These are phyloP conservation scores for Lagopus leucura DNA, from an alignment of 2,113 vertebrate species.

Conservation along the genomic window DNA sequence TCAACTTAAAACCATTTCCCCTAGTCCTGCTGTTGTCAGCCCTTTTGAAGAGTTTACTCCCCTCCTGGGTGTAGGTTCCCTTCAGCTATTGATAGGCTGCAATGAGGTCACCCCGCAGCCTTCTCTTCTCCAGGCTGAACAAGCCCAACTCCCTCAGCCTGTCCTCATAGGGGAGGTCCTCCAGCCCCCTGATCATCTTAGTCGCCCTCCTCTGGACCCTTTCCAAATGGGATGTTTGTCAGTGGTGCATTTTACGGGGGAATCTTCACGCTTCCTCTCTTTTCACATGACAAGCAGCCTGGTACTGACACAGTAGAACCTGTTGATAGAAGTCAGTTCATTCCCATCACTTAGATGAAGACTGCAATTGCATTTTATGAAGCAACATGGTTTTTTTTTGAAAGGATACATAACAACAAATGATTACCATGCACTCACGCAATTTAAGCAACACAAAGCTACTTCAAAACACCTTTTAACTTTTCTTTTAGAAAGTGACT, in stretches of 20 bases:
- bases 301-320: neutral
- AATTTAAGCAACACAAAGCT: constrained; percentile 59
- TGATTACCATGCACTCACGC: constrained; percentile 49
- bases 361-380: constrained; percentile 38
- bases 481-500: neutral
- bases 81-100: too few species aligned
- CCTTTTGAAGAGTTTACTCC: too few species aligned
- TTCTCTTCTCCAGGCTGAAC: too few species aligned
- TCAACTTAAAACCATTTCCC: too few species aligned
- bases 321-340: constrained; percentile 23
- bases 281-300: neutral
- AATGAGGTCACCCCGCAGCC: too few species aligned
- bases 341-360: constrained; percentile 42
- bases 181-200: too few species aligned
- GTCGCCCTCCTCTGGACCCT: too few species aligned
- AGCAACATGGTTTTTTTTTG: constrained; percentile 56
- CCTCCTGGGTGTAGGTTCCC: too few species aligned
- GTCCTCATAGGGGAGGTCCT: too few species aligned
- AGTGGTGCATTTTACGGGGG: neutral
- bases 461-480: neutral
- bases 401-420: constrained; percentile 34
- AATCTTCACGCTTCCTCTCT: neutral
- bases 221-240: too few species aligned
- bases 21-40: too few species aligned
- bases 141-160: too few species aligned